These are phyloP conservation scores for Colistium nudipinnis DNA, from an alignment of 2,113 vertebrate species.

Conservation along the genomic window DNA sequence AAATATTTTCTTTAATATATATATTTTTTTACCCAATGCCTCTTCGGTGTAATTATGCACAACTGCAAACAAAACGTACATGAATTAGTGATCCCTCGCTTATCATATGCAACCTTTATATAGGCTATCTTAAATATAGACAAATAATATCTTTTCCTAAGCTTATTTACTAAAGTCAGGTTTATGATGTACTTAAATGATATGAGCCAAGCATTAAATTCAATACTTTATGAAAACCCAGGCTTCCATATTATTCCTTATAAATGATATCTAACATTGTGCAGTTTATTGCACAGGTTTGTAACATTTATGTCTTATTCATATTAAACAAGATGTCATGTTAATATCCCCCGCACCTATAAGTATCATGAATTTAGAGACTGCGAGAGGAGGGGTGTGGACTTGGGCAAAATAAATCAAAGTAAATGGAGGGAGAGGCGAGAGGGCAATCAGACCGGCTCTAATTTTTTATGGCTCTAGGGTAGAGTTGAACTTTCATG, in stretches of 20 bases:
- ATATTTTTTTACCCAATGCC: background rate
- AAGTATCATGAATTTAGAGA: background rate
- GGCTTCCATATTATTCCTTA: background rate
- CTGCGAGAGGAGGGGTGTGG: background rate
- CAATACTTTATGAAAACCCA: background rate
- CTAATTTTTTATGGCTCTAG: constrained; percentile 4
- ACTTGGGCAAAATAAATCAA: background rate
- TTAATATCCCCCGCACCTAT: background rate
- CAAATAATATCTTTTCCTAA: background rate
- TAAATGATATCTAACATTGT: background rate
- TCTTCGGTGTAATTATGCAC: background rate
- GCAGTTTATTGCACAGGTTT: too few species aligned
- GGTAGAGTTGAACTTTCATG: background rate
- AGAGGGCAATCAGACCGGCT: background rate
- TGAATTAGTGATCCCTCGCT: background rate
- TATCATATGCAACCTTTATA: background rate
- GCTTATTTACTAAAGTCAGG: background rate
- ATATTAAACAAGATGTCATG: background rate
- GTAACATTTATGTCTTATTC: background rate
- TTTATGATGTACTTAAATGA: background rate
- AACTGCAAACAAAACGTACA: too few species aligned
- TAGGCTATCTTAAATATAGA: background rate
- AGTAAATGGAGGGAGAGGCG: background rate
- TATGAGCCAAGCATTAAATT: background rate
- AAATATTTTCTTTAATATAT: background rate